A percentile compares a stretch with the other conserved stretches of the same genome.
phyloP scores from a whole-genome alignment of 2,888 invertebrate genomes.

The Agrotis segetum region DNA sequence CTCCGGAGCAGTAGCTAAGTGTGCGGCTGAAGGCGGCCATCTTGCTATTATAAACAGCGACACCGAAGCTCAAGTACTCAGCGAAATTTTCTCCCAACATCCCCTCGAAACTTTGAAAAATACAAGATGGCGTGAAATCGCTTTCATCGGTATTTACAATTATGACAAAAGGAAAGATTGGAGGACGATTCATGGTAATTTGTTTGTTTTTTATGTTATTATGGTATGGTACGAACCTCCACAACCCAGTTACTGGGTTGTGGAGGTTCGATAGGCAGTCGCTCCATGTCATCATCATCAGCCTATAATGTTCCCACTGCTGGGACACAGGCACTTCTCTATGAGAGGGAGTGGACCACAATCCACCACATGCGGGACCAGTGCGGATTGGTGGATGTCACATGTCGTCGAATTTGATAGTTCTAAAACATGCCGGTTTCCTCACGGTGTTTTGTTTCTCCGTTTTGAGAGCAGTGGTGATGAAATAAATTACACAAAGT shows the following conservation, averaged over 20 bases:
- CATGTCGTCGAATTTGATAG: no score
- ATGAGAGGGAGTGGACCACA: no score
- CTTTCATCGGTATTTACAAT: not conserved
- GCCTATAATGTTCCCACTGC: no score
- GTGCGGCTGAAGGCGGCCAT: slow-evolving; percentile 17
- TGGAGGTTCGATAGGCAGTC: not conserved
- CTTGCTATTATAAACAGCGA: slow-evolving; percentile 23
- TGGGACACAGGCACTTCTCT: no score
- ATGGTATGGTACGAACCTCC: not conserved
- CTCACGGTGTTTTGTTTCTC: no score
- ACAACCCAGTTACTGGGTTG: no score
- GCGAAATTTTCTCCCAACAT: not conserved
- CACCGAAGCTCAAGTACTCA: slow-evolving; percentile 7
- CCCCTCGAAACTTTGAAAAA: not conserved
- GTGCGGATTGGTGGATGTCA: no score
- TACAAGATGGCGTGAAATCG: not conserved
- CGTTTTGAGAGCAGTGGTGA: no score
- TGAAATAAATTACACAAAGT: no score
- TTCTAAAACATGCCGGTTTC: no score
- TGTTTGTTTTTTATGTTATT: not conserved
- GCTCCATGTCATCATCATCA: no score
- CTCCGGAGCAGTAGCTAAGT: not conserved
- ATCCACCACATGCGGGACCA: no score
- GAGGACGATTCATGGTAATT: slow-evolving; percentile 19
- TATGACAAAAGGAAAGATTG: not conserved